Percentiles rank a stretch among this genome's conserved stretches.
phyloP scores from a whole-genome alignment of 2,888 invertebrate genomes.

The Coleophora deauratella region DNA sequence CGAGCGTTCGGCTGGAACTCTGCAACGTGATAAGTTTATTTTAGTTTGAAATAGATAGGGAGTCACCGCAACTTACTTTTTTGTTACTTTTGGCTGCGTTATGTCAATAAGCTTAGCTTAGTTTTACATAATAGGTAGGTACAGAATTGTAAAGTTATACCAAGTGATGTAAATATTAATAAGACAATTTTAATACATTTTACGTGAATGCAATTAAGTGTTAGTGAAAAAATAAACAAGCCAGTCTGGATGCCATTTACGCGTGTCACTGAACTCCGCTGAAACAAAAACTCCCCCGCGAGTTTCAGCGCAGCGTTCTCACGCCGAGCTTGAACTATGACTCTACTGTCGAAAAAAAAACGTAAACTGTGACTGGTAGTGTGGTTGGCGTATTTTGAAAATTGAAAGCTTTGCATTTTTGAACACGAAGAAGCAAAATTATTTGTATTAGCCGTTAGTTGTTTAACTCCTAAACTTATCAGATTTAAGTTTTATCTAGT shows the following conservation, averaged over 20 bases:
- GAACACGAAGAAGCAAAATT: not conserved
- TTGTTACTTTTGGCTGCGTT: no score
- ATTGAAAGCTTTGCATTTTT: not conserved
- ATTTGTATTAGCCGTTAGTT: no score
- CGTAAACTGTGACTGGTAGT: constrained; percentile 26
- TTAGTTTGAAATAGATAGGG: constrained; percentile 45
- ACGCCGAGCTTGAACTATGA: constrained; percentile 55
- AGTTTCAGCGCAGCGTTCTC: constrained; percentile 59
- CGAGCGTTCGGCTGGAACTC: no score
- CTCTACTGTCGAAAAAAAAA: constrained; percentile 43
- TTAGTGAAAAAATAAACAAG: constrained; percentile 9
- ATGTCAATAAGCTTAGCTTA: no score
- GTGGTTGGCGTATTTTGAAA: constrained; percentile 8
- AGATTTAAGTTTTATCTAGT: no score
- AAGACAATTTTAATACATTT: no score
- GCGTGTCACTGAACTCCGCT: constrained; percentile 58
- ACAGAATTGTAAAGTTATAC: no score
- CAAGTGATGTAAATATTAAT: no score
- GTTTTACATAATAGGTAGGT: no score
- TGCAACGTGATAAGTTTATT: constrained; percentile 67
- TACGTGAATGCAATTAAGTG: not conserved
- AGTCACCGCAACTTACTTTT: no score
- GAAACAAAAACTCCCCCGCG: constrained; percentile 66
- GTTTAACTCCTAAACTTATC: no score
- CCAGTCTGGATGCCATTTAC: constrained; percentile 28